A percentile compares a stretch with the other conserved stretches of the same genome.
Evolutionary conservation across 2,888 invertebrate genomes (phyloP).

Genomic region (Imbricaverruca yamaguchii): DNA sequence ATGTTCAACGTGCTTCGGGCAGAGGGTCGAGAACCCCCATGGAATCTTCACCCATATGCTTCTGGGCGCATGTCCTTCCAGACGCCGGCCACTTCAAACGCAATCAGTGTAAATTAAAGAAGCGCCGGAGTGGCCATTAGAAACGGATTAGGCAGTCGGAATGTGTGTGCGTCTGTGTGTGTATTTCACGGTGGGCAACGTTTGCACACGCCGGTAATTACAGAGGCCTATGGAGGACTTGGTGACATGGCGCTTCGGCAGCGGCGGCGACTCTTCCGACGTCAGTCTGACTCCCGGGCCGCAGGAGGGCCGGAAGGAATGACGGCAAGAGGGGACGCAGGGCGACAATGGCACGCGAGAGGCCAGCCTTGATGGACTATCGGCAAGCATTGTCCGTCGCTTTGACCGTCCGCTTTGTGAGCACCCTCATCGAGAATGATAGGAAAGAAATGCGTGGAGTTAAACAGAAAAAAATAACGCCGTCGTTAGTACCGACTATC

Average conservation of each 20-base stretch:
- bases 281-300: not conserved
- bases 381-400: not conserved
- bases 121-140: not conserved
- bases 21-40: no score
- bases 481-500: not conserved
- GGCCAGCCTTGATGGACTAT: not conserved
- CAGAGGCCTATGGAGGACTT: not conserved
- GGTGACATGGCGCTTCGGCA: not conserved
- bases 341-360: not conserved
- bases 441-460: no score
- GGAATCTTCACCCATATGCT: no score
- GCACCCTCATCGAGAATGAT: no score
- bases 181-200: conserved; percentile 4
- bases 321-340: not conserved
- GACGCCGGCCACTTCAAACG: not conserved
- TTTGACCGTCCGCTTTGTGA: not conserved
- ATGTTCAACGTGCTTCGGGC: no score
- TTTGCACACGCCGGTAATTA: conserved; percentile 8
- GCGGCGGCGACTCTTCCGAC: not conserved
- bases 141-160: not conserved
- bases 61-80: no score
- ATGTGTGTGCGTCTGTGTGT: not conserved
- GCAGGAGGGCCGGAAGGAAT: not conserved
- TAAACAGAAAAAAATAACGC: no score
- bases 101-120: not conserved